phyloP scores from a whole-genome alignment of 2,113 vertebrate genomes.

The Plecturocebus donacophilus region DNA sequence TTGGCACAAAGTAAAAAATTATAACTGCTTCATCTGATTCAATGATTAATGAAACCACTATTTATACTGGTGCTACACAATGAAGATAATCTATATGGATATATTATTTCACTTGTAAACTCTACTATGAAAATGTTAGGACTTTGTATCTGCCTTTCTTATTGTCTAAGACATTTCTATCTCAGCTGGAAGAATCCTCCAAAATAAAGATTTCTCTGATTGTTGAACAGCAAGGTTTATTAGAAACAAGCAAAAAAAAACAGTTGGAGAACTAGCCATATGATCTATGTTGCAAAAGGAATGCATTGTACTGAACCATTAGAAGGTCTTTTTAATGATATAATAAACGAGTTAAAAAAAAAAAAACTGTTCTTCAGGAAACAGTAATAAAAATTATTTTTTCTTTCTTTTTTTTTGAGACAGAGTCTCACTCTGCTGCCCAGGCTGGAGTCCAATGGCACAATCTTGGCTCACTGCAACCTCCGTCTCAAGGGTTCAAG shows the following conservation, averaged over 20 bases:
- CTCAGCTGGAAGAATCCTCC: slow-evolving; percentile 43
- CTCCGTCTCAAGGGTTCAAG: no score
- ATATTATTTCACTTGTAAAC: slow-evolving; percentile 57
- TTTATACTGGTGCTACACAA: slow-evolving; percentile 44
- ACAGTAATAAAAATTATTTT: slow-evolving; percentile 40
- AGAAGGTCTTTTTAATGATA: slow-evolving; percentile 47
- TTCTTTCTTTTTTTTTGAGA: no score
- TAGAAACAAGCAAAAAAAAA: slow-evolving; percentile 41
- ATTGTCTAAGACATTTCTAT: slow-evolving; percentile 54
- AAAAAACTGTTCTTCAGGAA: slow-evolving; percentile 53
- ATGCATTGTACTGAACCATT: slow-evolving; percentile 9
- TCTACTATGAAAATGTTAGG: slow-evolving; percentile 53
- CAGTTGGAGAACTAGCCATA: slow-evolving; percentile 6
- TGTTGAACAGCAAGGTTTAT: slow-evolving; percentile 33
- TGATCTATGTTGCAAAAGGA: slow-evolving; percentile 33
- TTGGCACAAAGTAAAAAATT: slow-evolving; percentile 50
- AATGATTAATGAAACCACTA: slow-evolving; percentile 48
- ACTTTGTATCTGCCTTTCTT: slow-evolving; percentile 45
- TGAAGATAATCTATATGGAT: slow-evolving; percentile 29
- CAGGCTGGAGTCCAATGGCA: no score
- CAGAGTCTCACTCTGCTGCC: no score
- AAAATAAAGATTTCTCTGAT: slow-evolving; percentile 10
- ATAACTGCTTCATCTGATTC: slow-evolving; percentile 52
- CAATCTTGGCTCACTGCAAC: no score
- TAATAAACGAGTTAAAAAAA: background rate